Base-by-base conservation (phyloP, 2,797 vertebrate species). In the Semaprochilodus insignis region DNA sequence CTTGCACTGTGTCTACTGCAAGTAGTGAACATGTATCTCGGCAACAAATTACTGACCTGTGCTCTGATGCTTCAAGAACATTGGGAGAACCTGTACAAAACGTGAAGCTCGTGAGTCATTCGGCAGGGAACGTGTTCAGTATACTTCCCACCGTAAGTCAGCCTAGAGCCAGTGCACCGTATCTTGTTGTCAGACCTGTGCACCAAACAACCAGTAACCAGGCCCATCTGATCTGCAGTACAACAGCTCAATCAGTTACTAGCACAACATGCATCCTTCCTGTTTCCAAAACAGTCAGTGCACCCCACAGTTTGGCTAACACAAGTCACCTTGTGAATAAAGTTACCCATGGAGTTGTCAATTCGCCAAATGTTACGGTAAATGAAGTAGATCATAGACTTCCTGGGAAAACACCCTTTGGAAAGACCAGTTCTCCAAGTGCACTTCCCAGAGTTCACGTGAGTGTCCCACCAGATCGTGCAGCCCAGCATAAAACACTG, bases 31-130 rank as follows among this genome's bases (percentile, higher is more conserved):
- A 54, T 44, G 40, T 72, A 4, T n/a, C 40, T 5, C 74, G 40
- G 34, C 40, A 36, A 17, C 31, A 23, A 27, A 57, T 54, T 25
- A 36, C 70, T 21, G 66, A 52, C 5, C 31, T 34, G 7, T 54
- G 31, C 25, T 14, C 86, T 3, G 84, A 73, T 21, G 44, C 67
- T 55, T 77, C 90, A 52, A 86, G 51, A 44, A 79, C 83, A 5
- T 48, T 72, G n/a, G 48, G 44, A 44, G 84, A 82, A 75, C 80
- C 77, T 23, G 66, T 79, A 51, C 27, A 55, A 8, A 85, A 65
- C 6, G 34, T 77, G 19, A 71, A 80, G 15, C 54, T 57, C 67
- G 21, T 66, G 52, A 74, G 59, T 51, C 60, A 40, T 66, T 74
- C 81, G 19, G 40, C 34, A 11, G 81, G 57, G 25, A 82, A 76